These are phyloP conservation scores for Anthonomus grandis DNA, from an alignment of 1,140 invertebrate species.

Conservation along the genomic window DNA sequence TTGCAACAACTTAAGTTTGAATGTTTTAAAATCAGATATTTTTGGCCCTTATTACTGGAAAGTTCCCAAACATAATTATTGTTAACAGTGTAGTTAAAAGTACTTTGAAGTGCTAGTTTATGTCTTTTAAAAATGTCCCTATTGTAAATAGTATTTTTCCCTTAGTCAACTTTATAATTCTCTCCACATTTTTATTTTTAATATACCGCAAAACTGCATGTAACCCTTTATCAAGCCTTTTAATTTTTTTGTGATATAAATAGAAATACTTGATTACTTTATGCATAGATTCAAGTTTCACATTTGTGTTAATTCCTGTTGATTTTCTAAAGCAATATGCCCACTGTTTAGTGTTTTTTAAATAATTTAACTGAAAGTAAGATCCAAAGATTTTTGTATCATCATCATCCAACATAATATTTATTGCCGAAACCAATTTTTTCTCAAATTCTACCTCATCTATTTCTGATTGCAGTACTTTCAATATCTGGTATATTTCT, in stretches of 20 bases:
- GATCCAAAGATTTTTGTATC: neutral
- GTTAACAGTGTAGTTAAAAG: neutral
- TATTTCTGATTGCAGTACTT: conserved; percentile 11
- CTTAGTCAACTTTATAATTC: conserved; percentile 7
- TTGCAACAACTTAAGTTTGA: conserved; percentile 2
- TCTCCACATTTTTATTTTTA: conserved; percentile 8
- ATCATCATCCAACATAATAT: conserved; percentile 1
- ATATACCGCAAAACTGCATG: conserved; percentile 5
- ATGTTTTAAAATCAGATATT: conserved; percentile 2
- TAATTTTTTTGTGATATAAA: conserved; percentile 5
- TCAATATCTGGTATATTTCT: conserved; percentile 14
- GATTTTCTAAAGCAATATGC: conserved; percentile 15
- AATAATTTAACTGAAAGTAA: conserved; percentile 14
- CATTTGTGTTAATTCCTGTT: conserved; percentile 2
- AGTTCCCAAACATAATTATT: conserved; percentile 4
- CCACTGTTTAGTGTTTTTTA: conserved; percentile 7
- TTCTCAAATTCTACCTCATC: conserved; percentile 5
- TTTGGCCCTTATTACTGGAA: neutral
- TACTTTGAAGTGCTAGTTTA: neutral
- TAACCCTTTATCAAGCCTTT: conserved; percentile 10
- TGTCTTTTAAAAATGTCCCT: conserved; percentile 11
- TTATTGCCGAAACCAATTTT: conserved; percentile 2
- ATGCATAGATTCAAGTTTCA: conserved; percentile 13
- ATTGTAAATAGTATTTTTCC: neutral
- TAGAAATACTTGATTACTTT: conserved; percentile 15